Evolutionary conservation across 2,888 invertebrate genomes (phyloP).

Genomic region (Andricus curvator): DNA sequence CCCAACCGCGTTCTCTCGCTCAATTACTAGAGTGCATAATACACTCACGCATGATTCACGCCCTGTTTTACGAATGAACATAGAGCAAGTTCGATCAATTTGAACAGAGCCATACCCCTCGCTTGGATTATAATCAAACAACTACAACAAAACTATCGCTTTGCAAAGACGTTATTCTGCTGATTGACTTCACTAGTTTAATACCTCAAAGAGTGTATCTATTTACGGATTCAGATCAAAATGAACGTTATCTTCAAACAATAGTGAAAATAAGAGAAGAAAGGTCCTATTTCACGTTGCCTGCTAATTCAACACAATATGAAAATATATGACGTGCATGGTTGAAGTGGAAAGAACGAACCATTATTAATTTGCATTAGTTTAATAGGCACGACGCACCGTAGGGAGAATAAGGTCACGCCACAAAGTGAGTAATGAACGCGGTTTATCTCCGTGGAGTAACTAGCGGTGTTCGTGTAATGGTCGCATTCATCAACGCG

Average conservation of each 20-base stretch:
- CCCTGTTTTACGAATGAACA: background rate
- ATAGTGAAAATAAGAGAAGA: too few relatives aligned
- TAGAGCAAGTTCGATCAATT: background rate
- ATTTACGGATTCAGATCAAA: too few relatives aligned
- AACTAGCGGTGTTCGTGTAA: slow-evolving; percentile 77
- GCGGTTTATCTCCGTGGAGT: slow-evolving; percentile 76
- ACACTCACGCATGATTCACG: slow-evolving; percentile 1
- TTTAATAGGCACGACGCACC: slow-evolving; percentile 64
- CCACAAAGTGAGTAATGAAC: slow-evolving; percentile 76
- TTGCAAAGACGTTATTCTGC: too few relatives aligned
- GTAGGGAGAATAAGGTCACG: slow-evolving; percentile 74
- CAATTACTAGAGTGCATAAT: slow-evolving; percentile 6
- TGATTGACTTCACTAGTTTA: too few relatives aligned
- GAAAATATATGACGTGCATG: slow-evolving; percentile 11
- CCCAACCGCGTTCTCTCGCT: background rate
- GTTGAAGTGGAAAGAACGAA: slow-evolving; percentile 57
- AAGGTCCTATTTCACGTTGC: too few relatives aligned
- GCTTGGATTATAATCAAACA: too few relatives aligned
- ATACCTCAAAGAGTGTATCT: too few relatives aligned
- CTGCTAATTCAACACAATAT: too few relatives aligned
- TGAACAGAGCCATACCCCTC: background rate
- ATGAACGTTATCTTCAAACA: too few relatives aligned
- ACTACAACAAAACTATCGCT: too few relatives aligned
- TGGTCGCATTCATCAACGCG: slow-evolving; percentile 77
- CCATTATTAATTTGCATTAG: slow-evolving; percentile 74